Evolutionary conservation across 2,888 invertebrate species (phyloP), one percentile per base, ranked within the genome.

Genomic region (Scaptomyza tumidula): DNA sequence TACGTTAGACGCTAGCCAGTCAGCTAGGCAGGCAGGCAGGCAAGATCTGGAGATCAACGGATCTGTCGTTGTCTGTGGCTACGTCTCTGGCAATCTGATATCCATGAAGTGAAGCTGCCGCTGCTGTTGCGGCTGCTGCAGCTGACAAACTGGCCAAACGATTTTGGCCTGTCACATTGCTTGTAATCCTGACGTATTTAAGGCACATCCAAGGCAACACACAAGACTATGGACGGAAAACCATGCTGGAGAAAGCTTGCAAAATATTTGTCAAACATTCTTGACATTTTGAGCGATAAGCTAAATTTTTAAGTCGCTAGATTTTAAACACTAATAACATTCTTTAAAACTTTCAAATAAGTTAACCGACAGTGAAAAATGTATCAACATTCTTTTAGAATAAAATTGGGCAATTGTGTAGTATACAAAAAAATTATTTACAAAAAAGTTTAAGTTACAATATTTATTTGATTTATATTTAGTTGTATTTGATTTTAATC

Each of bases 21-120:
- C 62, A 46, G 33, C 35, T 7, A 33, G 33, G 11, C 37, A 37
- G 37, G n/a, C 37, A 37, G 37, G n/a, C 39, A 39, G 44, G 53
- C 14, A 16, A 48, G 48, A 61, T 62, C 63, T 24, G 33, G 33
- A 41, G 46, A 61, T 55, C 53, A 41, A 45, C 27, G 37, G 46
- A 37, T 49, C 37, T 54, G 50, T 58, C 59, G 19, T 24, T 33
- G 44, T 45, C 62, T 60, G 16, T 14, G 50, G 61, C 56, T 24
- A 46, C 75, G 49, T 58, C 75, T 56, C 43, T 72, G 57, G 71
- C 69, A 77, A 79, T 80, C 80, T 80, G 80, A 80, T 80, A 80
- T 64, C 46, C 64, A 73, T 68, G 60, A 63, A 55, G 62, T 57
- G 61, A 27, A 24, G 50, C 58, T 58, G 58, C 58, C 45, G 69